phyloP scores from a whole-genome alignment of 2,797 vertebrate genomes.

The Gallinago nigripennis region DNA sequence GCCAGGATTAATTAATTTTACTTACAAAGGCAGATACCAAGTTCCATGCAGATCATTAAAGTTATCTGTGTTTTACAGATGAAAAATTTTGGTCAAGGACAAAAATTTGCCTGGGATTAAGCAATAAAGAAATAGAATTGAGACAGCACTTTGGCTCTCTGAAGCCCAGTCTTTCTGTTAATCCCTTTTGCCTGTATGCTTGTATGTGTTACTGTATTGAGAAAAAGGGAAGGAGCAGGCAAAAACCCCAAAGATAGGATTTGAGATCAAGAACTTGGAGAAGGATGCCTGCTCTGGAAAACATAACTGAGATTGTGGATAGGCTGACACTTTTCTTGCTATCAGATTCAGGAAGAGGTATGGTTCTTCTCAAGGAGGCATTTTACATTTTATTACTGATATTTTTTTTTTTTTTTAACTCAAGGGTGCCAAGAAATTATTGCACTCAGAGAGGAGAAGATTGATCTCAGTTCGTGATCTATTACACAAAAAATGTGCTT shows the following conservation, averaged over 20 bases:
- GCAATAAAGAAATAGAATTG: not conserved
- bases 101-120: not conserved
- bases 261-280: not conserved
- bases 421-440: not conserved
- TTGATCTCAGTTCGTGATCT: not conserved
- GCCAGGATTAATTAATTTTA: not conserved
- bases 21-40: not conserved
- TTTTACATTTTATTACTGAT: not conserved
- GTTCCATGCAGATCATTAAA: not conserved
- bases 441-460: not conserved
- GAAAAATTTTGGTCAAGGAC: not conserved
- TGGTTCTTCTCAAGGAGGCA: not conserved
- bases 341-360: not conserved
- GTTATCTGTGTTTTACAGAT: not conserved
- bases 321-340: not conserved
- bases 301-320: not conserved
- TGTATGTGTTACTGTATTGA: not conserved
- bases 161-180: not conserved
- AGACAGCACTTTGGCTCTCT: not conserved
- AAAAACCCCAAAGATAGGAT: not conserved
- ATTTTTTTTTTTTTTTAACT: fast-evolving
- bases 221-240: not conserved
- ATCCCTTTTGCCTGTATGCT: not conserved
- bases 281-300: not conserved
- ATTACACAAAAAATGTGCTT: not conserved